Percentiles rank a stretch among this genome's conserved stretches.
phyloP scores from a whole-genome alignment of 2,797 vertebrate genomes.

The Scolopax rusticola region DNA sequence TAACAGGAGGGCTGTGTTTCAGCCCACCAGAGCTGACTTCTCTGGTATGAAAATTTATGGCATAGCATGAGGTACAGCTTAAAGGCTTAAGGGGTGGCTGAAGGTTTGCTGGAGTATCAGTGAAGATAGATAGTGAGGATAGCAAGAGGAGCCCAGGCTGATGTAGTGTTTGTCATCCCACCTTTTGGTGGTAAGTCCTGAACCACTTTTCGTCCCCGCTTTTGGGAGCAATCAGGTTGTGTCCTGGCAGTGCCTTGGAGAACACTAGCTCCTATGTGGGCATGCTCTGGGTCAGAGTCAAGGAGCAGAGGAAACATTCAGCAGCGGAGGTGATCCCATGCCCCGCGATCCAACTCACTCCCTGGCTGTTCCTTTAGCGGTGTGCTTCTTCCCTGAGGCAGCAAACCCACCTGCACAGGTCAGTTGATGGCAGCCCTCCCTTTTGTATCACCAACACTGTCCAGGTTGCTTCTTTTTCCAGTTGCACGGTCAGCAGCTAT shows the following conservation, averaged over 20 bases:
- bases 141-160: not conserved
- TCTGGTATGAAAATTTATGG: conserved; percentile 14
- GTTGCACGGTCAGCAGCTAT: not conserved
- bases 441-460: not conserved
- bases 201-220: not conserved
- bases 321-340: not conserved
- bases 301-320: not conserved
- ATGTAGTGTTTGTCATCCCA: not conserved
- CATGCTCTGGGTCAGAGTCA: not conserved
- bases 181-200: not conserved
- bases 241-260: not conserved
- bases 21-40: conserved; percentile 1
- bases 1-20: not conserved
- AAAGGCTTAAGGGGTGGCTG: conserved; percentile 1
- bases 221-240: not conserved
- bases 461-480: not conserved
- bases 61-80: not conserved
- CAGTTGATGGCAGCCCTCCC: not conserved
- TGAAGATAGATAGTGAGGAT: not conserved
- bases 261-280: fast-evolving
- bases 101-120: not conserved
- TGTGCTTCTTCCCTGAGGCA: not conserved
- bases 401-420: not conserved
- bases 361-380: not conserved
- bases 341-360: fast-evolving